Evolutionary conservation across 1,140 invertebrate genomes (phyloP).

Genomic region (Hylyphantes graminicola): DNA sequence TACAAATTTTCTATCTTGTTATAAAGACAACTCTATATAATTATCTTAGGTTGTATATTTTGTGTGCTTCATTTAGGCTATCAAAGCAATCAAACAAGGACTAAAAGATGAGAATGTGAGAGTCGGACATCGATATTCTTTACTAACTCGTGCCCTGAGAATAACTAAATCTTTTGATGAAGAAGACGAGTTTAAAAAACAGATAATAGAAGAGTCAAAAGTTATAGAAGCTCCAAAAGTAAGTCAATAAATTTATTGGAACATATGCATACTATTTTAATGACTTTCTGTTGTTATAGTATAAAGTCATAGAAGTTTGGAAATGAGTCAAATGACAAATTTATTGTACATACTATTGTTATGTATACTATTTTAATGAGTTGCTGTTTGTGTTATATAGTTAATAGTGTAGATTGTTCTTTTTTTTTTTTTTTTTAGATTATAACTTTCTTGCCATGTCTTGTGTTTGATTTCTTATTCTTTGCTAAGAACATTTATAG

Average conservation of each 20-base stretch:
- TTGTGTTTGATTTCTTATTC: too few species aligned
- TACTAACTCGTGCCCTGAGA: conserved; percentile 68
- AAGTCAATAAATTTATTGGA: neutral
- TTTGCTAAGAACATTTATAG: too few species aligned
- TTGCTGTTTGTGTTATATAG: too few species aligned
- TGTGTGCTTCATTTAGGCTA: conserved; percentile 64
- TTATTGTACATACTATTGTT: too few species aligned
- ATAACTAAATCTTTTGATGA: conserved; percentile 64
- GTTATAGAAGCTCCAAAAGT: conserved; percentile 52
- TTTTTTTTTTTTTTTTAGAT: too few species aligned
- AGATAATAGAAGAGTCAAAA: conserved; percentile 20
- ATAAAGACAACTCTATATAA: conserved; percentile 17
- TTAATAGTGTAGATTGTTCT: too few species aligned
- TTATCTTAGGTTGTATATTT: neutral
- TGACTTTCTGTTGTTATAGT: too few species aligned
- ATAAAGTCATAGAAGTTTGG: too few species aligned
- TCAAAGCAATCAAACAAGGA: conserved; percentile 66
- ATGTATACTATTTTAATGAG: too few species aligned
- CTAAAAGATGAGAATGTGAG: conserved; percentile 68
- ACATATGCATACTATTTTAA: neutral
- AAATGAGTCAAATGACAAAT: too few species aligned
- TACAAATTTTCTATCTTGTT: neutral
- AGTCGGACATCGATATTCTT: conserved; percentile 67
- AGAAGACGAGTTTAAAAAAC: conserved; percentile 40
- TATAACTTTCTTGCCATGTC: too few species aligned